These are phyloP conservation scores for Drosophila testacea DNA, from an alignment of 2,888 invertebrate genomes.

Conservation along the genomic window DNA sequence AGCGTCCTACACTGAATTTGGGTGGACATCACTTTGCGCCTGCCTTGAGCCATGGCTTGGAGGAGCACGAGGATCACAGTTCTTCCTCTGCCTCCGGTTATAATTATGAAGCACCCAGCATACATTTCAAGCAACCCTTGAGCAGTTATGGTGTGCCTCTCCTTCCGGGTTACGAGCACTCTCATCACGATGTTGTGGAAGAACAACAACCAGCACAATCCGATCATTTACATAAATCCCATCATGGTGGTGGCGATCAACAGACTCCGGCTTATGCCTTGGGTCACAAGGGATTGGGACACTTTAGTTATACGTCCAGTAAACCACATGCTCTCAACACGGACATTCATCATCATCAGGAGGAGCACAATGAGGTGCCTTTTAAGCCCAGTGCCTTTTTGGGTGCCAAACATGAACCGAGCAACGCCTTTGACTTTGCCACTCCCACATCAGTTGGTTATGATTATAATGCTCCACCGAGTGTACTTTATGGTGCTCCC, in stretches of 20 bases:
- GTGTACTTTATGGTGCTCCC: slow-evolving; percentile 61
- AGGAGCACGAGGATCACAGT: slow-evolving; percentile 47
- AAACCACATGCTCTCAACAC: slow-evolving; percentile 81
- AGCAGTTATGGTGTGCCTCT: slow-evolving; percentile 67
- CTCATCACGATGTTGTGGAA: slow-evolving; percentile 13
- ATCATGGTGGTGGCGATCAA: slow-evolving; percentile 21
- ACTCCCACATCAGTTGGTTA: slow-evolving; percentile 65
- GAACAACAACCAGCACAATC: slow-evolving; percentile 19
- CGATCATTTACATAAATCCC: slow-evolving; percentile 30
- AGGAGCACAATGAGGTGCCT: slow-evolving; percentile 60
- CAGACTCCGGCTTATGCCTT: slow-evolving; percentile 80
- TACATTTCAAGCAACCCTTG: slow-evolving; percentile 51
- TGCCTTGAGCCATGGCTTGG: slow-evolving; percentile 27
- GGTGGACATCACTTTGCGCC: slow-evolving; percentile 15
- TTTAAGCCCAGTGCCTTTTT: slow-evolving; percentile 84
- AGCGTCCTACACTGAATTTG: slow-evolving; percentile 6
- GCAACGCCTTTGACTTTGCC: slow-evolving; percentile 53
- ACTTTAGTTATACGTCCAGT: slow-evolving; percentile 79
- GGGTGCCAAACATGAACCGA: slow-evolving; percentile 80
- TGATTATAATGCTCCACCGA: slow-evolving; percentile 67
- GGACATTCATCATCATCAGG: slow-evolving; percentile 56
- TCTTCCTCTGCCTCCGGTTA: slow-evolving; percentile 36
- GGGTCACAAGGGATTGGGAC: slow-evolving; percentile 84
- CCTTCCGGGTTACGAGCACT: slow-evolving; percentile 59
- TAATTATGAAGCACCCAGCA: slow-evolving; percentile 54